Conservation (phyloP, 1,140 invertebrate genomes). For the Meloidogyne hapla region DNA sequence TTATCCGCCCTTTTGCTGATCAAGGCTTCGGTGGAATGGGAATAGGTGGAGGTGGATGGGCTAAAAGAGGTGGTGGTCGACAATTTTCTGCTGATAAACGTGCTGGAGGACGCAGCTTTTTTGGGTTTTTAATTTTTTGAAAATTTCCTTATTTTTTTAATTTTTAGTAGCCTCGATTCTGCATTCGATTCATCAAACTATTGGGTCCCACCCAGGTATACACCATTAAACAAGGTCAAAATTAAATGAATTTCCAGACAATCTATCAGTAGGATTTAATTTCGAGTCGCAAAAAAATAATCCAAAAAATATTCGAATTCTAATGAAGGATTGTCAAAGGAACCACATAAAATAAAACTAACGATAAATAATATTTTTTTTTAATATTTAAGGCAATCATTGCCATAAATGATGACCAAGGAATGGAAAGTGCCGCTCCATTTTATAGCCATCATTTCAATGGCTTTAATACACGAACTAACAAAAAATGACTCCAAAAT, state of each 20-base stretch:
- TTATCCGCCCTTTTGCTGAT: slow-evolving; percentile 20
- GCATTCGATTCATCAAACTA: slow-evolving; percentile 8
- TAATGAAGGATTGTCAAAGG: too few relatives aligned
- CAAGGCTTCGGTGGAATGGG: not conserved
- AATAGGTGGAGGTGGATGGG: slow-evolving; percentile 2
- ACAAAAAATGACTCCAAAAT: not conserved
- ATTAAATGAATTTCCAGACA: not conserved
- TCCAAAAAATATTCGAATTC: too few relatives aligned
- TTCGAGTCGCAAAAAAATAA: too few relatives aligned
- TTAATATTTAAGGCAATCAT: not conserved
- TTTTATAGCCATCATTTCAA: not conserved
- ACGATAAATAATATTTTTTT: not conserved
- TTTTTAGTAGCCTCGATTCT: not conserved
- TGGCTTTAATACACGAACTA: not conserved
- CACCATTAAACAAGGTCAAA: not conserved
- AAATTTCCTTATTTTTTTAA: not conserved
- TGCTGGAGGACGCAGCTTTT: slow-evolving; percentile 23
- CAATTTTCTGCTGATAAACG: slow-evolving; percentile 17
- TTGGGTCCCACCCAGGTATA: slow-evolving; percentile 14
- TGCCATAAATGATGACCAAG: not conserved
- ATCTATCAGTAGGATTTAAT: too few relatives aligned
- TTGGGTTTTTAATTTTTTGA: not conserved
- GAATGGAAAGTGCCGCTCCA: not conserved
- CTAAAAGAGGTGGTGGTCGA: slow-evolving; percentile 12
- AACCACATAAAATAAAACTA: too few relatives aligned